phyloP scores from a whole-genome alignment of 1,140 invertebrate genomes.

The Bombus sylvicola region DNA sequence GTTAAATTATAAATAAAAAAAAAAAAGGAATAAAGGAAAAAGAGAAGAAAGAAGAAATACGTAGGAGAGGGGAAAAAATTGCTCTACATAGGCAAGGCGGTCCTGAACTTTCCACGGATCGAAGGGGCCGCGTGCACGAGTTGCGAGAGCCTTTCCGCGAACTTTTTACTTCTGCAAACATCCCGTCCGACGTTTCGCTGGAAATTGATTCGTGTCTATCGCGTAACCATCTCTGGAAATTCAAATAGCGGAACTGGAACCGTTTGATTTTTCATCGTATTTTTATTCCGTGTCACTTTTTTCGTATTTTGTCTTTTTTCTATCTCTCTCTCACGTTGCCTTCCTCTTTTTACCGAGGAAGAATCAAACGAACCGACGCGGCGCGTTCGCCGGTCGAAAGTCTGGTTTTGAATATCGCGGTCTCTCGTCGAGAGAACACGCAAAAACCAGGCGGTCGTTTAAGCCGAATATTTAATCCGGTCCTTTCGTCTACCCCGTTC shows the following conservation, averaged over 20 bases:
- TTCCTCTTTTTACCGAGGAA: background rate
- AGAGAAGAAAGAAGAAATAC: background rate
- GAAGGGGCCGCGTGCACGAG: background rate
- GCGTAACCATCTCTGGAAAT: constrained; percentile 18
- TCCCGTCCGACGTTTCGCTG: constrained; percentile 4
- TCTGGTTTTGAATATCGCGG: background rate
- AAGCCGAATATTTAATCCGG: background rate
- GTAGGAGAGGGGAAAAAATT: constrained; percentile 8
- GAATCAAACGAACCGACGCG: background rate
- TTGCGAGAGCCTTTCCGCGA: background rate
- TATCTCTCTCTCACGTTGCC: no score
- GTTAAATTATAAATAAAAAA: constrained; percentile 71
- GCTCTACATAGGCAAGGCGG: background rate
- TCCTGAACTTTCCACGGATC: constrained; percentile 23
- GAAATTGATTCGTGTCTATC: constrained; percentile 42
- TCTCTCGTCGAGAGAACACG: background rate
- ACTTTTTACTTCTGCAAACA: constrained; percentile 32
- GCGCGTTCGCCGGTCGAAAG: background rate
- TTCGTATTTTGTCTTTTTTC: background rate
- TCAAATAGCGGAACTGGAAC: background rate
- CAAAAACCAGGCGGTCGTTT: background rate
- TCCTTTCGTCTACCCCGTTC: background rate
- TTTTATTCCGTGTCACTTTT: background rate
- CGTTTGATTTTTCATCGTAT: background rate
- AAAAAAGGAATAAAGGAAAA: background rate